Base-by-base conservation (phyloP, 2,113 vertebrate genomes). In the Ursus arctos region DNA sequence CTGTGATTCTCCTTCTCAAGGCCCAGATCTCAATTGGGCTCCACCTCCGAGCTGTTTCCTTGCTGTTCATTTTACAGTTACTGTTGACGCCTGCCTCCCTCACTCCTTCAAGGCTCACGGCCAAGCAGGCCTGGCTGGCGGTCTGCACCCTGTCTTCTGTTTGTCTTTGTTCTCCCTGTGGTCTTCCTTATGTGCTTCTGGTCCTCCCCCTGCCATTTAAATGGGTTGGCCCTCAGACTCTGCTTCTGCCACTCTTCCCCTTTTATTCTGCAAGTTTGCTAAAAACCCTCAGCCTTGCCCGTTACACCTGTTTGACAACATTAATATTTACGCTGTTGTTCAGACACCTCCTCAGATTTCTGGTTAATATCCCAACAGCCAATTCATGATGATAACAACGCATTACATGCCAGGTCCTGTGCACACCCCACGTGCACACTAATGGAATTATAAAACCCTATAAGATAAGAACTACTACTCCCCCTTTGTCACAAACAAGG, bases 11-110 rank as follows among this genome's bases (percentile, higher is more conserved):
- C 53, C 47, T 55, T 91, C 28, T 79, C 40, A 31, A 49, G 22
- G 18, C 33, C 16, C 18, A 14, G 14, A 1, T 55, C 6, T 4
- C 10, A 0, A 43, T 1, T 53, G 28, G 36, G 4, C 4, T 43
- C 11, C 15, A 24, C 26, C 76, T 31, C 76, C 7, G 14, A 10
- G 49, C 13, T 11, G 4, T 36, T 31, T 6, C 63, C 9, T 43
- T 31, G 47, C 59, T 22, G 10, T 28, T 14, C 12, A 22, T 15
- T 24, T 31, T 43, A 33, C 7, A 12, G 21, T 77, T 28, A 7
- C 22, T 28, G 2, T 16, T 10, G 28, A 65, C 1, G 1, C 15
- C 65, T 47, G 3, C 57, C 2, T n/a, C 79, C 43, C n/a, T 22
- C 2, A 0, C 43, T 16, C 7, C 8, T 33, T 83, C 19, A 43